Evolutionary conservation across 1,140 invertebrate genomes (phyloP), one percentile per base, ranked within the genome.

Genomic region (Drosophila willistoni): DNA sequence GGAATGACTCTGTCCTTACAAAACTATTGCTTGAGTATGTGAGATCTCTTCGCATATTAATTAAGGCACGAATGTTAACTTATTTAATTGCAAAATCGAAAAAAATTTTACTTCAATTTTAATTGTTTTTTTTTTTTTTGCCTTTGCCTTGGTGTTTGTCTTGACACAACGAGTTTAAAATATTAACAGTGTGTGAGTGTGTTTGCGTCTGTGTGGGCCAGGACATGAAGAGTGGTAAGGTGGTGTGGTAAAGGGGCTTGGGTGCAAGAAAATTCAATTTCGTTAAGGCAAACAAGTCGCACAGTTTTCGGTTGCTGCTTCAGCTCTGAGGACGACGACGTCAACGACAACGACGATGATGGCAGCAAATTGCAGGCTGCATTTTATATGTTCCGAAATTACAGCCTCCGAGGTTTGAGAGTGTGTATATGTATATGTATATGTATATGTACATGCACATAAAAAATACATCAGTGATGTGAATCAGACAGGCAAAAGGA

Each of bases 81-180:
- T 87, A 83, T 86, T 86, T 86, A 86, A 87, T 86, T 86, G 83
- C 79, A 86, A 79, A 86, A 83, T 86, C 83, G 83, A 59, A 82
- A 83, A 87, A 82, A 70, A 64, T 67, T 69, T 41, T 59, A 63
- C 66, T 73, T 79, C 81, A 82, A 79, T 86, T 79, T 51, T 51
- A 51, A 51, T 51, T 47, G 14, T 1, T 47, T 17, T 7, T 51
- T 51, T 3, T 71, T 65, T 57, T 42, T 41, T 66, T n/a, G 64
- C 60, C 42, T 77, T 47, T 69, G 44, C 60, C 65, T 63, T 55
- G 66, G 57, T 79, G 83, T 87, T 86, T 86, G 83, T 84, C 79
- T 87, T 83, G 73, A 86, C 79, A 87, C 83, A 79, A 87, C 79
- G 78, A 87, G 72, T 59, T 83, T 72, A 77, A 79, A 83, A 83